Percentiles rank a stretch among this genome's conserved stretches.
phyloP scores from a whole-genome alignment of 2,797 vertebrate species.

The Acanthopagrus latus region DNA sequence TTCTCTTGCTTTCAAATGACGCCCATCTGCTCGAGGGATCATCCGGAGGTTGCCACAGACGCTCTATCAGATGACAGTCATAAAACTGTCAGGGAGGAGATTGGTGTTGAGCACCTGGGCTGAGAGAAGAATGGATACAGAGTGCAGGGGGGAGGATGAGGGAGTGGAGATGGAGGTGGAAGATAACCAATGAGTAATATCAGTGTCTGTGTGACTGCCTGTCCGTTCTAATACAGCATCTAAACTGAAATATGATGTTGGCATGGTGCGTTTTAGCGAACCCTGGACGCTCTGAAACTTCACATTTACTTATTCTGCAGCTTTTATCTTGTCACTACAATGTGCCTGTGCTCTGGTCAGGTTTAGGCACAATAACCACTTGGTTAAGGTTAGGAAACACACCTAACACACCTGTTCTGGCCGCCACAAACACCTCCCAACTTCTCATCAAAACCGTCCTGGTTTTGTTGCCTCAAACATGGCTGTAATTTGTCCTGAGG shows the following conservation, averaged over 20 bases:
- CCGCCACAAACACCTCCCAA: too few species aligned
- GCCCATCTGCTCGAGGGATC: slow-evolving; percentile 25
- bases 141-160: background rate
- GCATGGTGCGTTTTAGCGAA: too few species aligned
- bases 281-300: too few species aligned
- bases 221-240: background rate
- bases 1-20: slow-evolving; percentile 33
- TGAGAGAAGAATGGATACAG: slow-evolving; percentile 4
- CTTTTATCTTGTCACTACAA: too few species aligned
- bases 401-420: too few species aligned
- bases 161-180: background rate
- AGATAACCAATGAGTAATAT: background rate
- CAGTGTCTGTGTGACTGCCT: background rate
- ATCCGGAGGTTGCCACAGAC: slow-evolving; percentile 39
- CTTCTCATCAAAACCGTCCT: too few species aligned
- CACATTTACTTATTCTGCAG: too few species aligned
- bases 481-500: too few species aligned
- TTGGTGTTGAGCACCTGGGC: slow-evolving; percentile 7
- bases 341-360: too few species aligned
- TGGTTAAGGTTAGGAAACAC: too few species aligned
- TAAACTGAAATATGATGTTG: background rate
- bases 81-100: slow-evolving; percentile 24
- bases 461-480: too few species aligned
- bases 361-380: too few species aligned
- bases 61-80: slow-evolving; percentile 26